These are phyloP conservation scores for Caenorhabditis becei DNA, from an alignment of 2,888 invertebrate species.

Conservation along the genomic window DNA sequence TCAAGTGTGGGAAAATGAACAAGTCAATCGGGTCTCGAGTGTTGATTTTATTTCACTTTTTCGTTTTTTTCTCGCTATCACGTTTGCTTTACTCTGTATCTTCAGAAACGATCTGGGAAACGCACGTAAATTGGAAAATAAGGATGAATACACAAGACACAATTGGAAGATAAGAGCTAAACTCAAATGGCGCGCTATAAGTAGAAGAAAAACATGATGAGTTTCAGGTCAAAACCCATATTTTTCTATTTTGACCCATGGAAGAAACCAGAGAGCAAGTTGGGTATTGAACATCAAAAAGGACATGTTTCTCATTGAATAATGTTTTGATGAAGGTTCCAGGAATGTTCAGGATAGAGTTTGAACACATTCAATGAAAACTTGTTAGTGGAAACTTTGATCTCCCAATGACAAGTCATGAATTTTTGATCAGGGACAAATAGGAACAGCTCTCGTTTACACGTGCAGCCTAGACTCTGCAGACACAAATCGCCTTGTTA, in stretches of 20 bases:
- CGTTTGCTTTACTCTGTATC: background rate
- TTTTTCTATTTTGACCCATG: background rate
- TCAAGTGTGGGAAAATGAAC: constrained; percentile 48
- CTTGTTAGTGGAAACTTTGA: no score
- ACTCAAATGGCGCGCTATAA: no score
- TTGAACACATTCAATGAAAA: no score
- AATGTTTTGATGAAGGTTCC: background rate
- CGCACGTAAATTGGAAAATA: background rate
- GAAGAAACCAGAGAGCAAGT: background rate
- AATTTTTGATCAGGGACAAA: no score
- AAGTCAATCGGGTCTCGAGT: constrained; percentile 28
- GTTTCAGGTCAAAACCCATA: no score
- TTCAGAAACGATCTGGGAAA: background rate
- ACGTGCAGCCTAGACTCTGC: no score
- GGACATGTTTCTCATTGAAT: background rate
- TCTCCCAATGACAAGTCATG: no score
- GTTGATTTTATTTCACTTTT: constrained; percentile 10
- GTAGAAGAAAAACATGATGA: background rate
- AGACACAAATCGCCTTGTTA: no score
- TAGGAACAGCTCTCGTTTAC: no score
- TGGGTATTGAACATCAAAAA: background rate
- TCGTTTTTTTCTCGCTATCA: background rate
- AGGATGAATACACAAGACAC: background rate
- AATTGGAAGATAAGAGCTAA: no score
- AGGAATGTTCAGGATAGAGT: background rate